phyloP scores from a whole-genome alignment of 2,113 vertebrate species.

The Acanthisitta chloris region DNA sequence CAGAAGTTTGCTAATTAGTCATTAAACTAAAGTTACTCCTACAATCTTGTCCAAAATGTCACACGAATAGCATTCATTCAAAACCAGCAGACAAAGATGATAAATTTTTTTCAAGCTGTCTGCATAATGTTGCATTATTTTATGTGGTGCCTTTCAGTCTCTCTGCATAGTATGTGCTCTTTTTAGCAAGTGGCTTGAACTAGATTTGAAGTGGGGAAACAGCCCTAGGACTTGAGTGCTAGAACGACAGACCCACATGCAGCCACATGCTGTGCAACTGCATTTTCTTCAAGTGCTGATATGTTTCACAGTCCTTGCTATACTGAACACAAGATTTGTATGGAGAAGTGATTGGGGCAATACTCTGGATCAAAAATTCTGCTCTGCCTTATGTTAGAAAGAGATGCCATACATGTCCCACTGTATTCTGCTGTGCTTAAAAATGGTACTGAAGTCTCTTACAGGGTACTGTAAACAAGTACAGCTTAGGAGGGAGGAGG shows the following conservation, averaged over 20 bases:
- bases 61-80: not conserved
- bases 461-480: not conserved
- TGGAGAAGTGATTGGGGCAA: not conserved
- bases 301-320: fast-evolving
- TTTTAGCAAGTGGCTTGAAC: not conserved
- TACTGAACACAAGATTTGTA: fast-evolving
- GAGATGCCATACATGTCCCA: not conserved
- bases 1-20: conserved; percentile 51
- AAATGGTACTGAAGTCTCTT: not conserved
- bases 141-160: not conserved
- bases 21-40: conserved; percentile 13
- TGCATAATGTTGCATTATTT: not conserved
- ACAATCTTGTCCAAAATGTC: conserved; percentile 13
- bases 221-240: not conserved
- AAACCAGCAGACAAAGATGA: not conserved
- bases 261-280: not conserved
- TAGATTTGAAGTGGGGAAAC: not conserved
- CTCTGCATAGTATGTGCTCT: not conserved
- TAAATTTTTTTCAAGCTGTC: not conserved
- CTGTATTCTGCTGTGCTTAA: not conserved
- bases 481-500: not conserved
- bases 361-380: not conserved
- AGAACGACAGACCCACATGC: fast-evolving
- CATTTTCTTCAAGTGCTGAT: fast-evolving
- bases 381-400: not conserved